Percentiles rank a stretch among this genome's conserved stretches.
Evolutionary conservation across 2,113 vertebrate species (phyloP).

Genomic region (Erinaceus europaeus): DNA sequence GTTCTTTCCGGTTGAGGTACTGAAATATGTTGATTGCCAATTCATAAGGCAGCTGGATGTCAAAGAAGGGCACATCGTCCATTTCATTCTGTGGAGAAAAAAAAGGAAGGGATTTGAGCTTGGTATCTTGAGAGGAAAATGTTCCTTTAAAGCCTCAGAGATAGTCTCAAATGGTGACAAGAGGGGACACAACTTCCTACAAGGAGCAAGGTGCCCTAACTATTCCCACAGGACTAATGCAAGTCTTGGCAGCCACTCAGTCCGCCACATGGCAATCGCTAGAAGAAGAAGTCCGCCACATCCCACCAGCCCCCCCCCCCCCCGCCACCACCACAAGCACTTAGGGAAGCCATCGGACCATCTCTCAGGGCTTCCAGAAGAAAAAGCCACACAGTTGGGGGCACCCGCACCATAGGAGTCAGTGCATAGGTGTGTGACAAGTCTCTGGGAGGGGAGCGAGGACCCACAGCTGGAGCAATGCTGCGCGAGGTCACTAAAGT

Average conservation of each 20-base stretch:
- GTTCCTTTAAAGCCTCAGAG: background rate
- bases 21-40: constrained; percentile 95
- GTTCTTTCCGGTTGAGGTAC: constrained; percentile 86
- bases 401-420: no score
- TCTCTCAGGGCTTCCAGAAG: background rate
- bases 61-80: constrained; percentile 97
- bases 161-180: rapidly evolving
- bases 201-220: background rate
- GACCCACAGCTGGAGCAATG: background rate
- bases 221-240: background rate
- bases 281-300: background rate
- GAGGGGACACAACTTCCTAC: background rate
- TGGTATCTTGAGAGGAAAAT: background rate
- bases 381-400: background rate
- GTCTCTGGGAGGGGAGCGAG: background rate
- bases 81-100: constrained; percentile 90
- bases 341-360: background rate
- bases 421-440: no score
- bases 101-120: background rate
- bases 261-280: no score
- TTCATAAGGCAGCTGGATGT: constrained; percentile 94
- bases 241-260: background rate
- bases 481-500: no score
- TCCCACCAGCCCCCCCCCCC: background rate
- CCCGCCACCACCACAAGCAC: no score